Conservation (phyloP, 2,888 invertebrate species). For the Nemapogon koenigi region DNA sequence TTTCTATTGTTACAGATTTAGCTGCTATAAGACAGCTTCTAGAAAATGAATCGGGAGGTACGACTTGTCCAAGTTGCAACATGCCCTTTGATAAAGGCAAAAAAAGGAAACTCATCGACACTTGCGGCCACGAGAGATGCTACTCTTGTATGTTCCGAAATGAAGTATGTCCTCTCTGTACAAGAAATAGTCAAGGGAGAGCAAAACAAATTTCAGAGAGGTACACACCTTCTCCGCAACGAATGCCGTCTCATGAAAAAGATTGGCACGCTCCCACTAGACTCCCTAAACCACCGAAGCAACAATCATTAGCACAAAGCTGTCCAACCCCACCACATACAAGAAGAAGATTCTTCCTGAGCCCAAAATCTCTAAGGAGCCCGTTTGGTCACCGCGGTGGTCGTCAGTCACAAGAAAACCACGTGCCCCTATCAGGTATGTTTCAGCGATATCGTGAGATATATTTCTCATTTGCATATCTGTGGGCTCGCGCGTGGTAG, state of each 20-base stretch:
- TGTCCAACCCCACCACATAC: constrained; percentile 83
- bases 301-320: constrained; percentile 67
- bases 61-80: constrained; percentile 83
- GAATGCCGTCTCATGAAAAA: constrained; percentile 30
- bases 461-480: constrained; percentile 27
- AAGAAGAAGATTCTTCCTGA: constrained; percentile 81
- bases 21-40: constrained; percentile 82
- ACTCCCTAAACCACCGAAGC: constrained; percentile 67
- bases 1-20: constrained; percentile 70
- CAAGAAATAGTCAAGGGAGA: constrained; percentile 43
- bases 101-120: constrained; percentile 92
- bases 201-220: constrained; percentile 47
- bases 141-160: constrained; percentile 94
- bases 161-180: constrained; percentile 89
- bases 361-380: constrained; percentile 79
- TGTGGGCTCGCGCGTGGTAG: constrained; percentile 30
- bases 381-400: constrained; percentile 70
- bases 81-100: constrained; percentile 97
- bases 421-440: constrained; percentile 76
- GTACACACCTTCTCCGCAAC: constrained; percentile 51
- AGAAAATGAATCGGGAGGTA: constrained; percentile 75
- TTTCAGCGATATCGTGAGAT: constrained; percentile 17
- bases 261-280: constrained; percentile 63
- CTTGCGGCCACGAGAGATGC: constrained; percentile 94
- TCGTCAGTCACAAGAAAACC: constrained; percentile 63